Evolutionary conservation across 92 coral and sea anemone species (phyloP), one percentile per base, ranked within the genome.

Genomic region (Zoanthus gigantus): DNA sequence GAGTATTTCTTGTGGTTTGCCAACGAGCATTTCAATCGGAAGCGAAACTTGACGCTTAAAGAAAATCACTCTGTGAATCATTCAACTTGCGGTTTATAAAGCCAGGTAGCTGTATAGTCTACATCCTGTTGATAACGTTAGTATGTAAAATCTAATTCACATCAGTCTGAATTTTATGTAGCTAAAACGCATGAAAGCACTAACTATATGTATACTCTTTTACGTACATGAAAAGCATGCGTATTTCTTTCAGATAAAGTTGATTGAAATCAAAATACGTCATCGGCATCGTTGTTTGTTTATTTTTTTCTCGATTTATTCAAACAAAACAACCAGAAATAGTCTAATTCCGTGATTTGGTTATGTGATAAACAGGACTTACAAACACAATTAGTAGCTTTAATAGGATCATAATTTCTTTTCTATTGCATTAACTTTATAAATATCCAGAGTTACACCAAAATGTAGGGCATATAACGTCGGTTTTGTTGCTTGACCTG

Each of bases 11-110:
- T 61, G 85, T 17, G 85, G 85, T 80, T 66, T 78, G 60, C 56
- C 60, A 80, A 80, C 53, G 73, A 65, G 85, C 29, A 45, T 80
- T 81, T 66, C 84, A 79, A 46, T 81, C 75, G 85, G 85, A 81
- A 81, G 74, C 57, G 46, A 58, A 37, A 50, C 12, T 50, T 78
- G 74, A 67, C 85, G 74, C 50, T 65, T 52, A n/a, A 50, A 44
- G 85, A 81, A 66, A 42, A 45, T 6, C 85, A 81, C 28, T 47
- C 30, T 48, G 71, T 9, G 60, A 14, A 67, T 6, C 63, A 58
- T 65, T 69, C 71, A 18, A 7, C 18, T 37, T 69, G 74, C 34
- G 74, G 85, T 28, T 66, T 42, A 56, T 67, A 4, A 45, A 37
- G 50, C 17, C 31, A 3, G 17, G 11, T 4, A 12, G 72, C 12